phyloP scores from a whole-genome alignment of 2,797 vertebrate genomes.

The Microctenopoma steveboyesi region DNA sequence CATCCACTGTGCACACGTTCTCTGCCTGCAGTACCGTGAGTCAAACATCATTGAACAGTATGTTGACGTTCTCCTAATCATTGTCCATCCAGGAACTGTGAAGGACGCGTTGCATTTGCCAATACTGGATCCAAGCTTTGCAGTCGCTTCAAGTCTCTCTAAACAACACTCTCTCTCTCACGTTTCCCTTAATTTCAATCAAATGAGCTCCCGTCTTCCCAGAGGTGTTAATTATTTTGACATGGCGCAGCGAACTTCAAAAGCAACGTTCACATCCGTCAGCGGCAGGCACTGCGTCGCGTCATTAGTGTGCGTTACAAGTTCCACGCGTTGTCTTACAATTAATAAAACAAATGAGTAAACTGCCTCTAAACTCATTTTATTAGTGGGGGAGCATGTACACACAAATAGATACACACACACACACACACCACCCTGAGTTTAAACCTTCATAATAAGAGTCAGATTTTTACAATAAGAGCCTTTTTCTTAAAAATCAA shows the following conservation, averaged over 20 bases:
- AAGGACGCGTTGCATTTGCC: neutral
- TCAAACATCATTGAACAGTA: neutral
- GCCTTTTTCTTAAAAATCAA: too few species aligned
- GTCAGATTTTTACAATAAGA: too few species aligned
- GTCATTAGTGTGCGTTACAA: neutral
- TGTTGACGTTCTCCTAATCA: neutral
- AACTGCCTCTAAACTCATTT: neutral
- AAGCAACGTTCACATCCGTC: conserved; percentile 4
- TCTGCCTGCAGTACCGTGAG: too few species aligned
- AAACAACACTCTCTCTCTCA: neutral
- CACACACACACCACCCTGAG: too few species aligned
- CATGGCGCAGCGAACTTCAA: conserved; percentile 2
- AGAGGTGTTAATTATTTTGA: conserved; percentile 15
- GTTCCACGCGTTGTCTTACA: neutral
- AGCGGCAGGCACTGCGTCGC: neutral
- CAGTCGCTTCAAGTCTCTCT: neutral
- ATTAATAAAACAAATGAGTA: neutral
- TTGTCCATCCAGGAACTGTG: neutral
- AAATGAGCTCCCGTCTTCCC: neutral
- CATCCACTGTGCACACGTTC: too few species aligned
- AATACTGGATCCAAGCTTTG: neutral
- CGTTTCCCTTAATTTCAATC: neutral
- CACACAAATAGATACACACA: too few species aligned
- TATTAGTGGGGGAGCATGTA: too few species aligned
- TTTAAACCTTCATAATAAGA: too few species aligned